These are phyloP conservation scores for Anoplolepis gracilipes DNA, from an alignment of 1,140 invertebrate species.

Conservation along the genomic window DNA sequence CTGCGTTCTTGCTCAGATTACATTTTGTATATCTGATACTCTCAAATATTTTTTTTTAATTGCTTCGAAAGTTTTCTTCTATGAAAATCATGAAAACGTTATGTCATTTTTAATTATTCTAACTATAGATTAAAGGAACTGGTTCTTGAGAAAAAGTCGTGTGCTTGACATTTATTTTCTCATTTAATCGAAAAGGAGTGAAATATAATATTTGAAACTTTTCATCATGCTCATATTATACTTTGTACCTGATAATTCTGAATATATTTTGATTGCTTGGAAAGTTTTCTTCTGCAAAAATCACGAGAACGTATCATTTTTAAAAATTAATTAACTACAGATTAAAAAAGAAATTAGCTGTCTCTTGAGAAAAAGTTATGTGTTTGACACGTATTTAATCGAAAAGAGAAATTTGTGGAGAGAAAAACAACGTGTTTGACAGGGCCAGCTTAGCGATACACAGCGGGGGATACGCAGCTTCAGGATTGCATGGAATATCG, in stretches of 20 bases:
- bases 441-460: not conserved
- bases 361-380: not conserved
- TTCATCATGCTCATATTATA: too few relatives aligned
- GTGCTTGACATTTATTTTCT: not conserved
- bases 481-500: conserved; percentile 29
- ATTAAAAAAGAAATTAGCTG: not conserved
- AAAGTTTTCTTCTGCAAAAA: not conserved
- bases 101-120: conserved; percentile 31
- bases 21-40: too few relatives aligned
- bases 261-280: not conserved
- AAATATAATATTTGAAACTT: too few relatives aligned
- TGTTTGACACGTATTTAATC: not conserved
- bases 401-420: not conserved
- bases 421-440: not conserved
- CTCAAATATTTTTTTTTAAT: not conserved
- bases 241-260: too few relatives aligned
- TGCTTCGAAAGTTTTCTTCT: not conserved
- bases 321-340: conserved; percentile 7
- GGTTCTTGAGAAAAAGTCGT: not conserved
- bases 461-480: conserved; percentile 10
- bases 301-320: not conserved
- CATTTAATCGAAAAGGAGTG: too few relatives aligned
- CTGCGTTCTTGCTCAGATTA: too few relatives aligned
- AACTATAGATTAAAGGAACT: not conserved
- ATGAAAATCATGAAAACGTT: not conserved